A percentile compares a stretch with the other conserved stretches of the same genome.
phyloP scores from a whole-genome alignment of 1,140 invertebrate species.

The Hermetia illucens region DNA sequence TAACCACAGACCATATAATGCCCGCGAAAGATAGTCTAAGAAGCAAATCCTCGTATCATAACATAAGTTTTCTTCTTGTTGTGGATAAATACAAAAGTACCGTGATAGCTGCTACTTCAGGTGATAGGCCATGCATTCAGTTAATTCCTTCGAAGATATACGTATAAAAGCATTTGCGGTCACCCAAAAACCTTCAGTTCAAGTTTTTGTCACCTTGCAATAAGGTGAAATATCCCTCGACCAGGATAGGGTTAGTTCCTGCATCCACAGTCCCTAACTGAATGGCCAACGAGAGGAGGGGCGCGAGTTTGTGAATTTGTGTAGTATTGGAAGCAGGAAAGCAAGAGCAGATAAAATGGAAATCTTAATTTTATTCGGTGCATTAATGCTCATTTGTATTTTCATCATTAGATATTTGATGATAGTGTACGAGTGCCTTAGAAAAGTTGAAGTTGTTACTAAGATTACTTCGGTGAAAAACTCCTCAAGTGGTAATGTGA shows the following conservation, averaged over 20 bases:
- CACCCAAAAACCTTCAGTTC: slow-evolving; percentile 6
- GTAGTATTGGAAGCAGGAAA: background rate
- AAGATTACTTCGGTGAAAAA: background rate
- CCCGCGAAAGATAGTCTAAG: too few relatives aligned
- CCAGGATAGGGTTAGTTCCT: background rate
- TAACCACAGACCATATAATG: too few relatives aligned
- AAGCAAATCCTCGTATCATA: too few relatives aligned
- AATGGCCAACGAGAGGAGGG: background rate
- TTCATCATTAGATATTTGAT: slow-evolving; percentile 1
- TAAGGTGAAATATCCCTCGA: too few relatives aligned
- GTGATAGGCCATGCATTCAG: too few relatives aligned
- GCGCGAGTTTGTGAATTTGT: background rate
- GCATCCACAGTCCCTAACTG: background rate
- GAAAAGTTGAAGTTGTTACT: slow-evolving; percentile 1
- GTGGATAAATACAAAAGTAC: too few relatives aligned
- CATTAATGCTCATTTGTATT: background rate
- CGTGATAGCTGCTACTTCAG: too few relatives aligned
- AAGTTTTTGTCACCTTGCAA: slow-evolving; percentile 3
- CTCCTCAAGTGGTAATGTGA: background rate
- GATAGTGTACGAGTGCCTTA: slow-evolving; percentile 1
- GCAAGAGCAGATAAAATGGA: background rate
- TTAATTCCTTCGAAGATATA: too few relatives aligned
- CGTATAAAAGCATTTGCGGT: slow-evolving; percentile 4
- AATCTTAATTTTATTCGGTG: background rate
- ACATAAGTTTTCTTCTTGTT: too few relatives aligned